Evolutionary conservation across 1,140 invertebrate genomes (phyloP).

Genomic region (Hesperophylax magnus): DNA sequence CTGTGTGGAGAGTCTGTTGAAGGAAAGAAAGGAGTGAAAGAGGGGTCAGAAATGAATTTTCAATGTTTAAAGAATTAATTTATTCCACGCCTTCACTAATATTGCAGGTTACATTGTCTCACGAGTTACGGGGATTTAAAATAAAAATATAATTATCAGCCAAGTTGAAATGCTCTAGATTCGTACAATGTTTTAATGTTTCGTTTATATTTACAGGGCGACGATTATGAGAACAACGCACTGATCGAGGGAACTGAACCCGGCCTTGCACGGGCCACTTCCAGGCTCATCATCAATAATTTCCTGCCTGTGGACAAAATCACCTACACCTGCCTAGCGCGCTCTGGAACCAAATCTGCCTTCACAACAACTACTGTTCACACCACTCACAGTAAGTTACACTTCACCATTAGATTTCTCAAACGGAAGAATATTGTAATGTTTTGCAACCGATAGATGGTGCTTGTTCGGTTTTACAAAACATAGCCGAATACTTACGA

Average conservation of each 20-base stretch:
- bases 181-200: background rate
- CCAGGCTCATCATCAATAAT: slow-evolving; percentile 78
- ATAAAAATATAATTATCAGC: too few relatives aligned
- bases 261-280: slow-evolving; percentile 74
- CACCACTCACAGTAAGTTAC: slow-evolving; percentile 61
- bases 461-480: too few relatives aligned
- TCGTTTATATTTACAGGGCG: slow-evolving; percentile 41
- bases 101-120: too few relatives aligned
- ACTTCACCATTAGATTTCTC: background rate
- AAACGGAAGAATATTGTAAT: too few relatives aligned
- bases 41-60: too few relatives aligned
- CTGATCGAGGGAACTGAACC: slow-evolving; percentile 65
- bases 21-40: too few relatives aligned
- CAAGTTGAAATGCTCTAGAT: background rate
- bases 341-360: slow-evolving; percentile 73
- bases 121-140: too few relatives aligned
- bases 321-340: slow-evolving; percentile 81
- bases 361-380: slow-evolving; percentile 70
- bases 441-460: too few relatives aligned
- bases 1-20: too few relatives aligned
- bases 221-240: slow-evolving; percentile 69
- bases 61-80: too few relatives aligned
- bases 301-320: slow-evolving; percentile 73
- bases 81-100: too few relatives aligned
- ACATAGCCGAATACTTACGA: too few relatives aligned